A percentile compares a stretch with the other conserved stretches of the same genome.
Evolutionary conservation across 1,140 invertebrate species (phyloP).

Genomic region (Aporrectodea caliginosa): DNA sequence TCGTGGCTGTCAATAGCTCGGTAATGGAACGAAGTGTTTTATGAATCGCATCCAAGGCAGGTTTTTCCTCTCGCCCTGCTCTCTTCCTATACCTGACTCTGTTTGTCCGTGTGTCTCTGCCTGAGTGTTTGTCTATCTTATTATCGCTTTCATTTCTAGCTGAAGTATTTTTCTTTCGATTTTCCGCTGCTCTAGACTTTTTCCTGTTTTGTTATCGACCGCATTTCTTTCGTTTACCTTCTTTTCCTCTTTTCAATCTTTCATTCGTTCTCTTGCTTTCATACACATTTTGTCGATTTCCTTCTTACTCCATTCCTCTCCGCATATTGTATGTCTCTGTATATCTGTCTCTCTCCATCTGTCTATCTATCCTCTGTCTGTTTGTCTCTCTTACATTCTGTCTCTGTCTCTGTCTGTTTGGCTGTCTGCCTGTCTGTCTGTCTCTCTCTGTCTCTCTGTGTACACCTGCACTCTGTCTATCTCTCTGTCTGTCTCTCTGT

Average conservation of each 20-base stretch:
- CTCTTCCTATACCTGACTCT: not conserved
- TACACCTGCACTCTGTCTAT: slow-evolving; percentile 20
- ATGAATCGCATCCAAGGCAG: not conserved
- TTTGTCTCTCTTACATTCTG: not conserved
- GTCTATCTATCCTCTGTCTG: not conserved
- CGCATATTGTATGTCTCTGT: not conserved
- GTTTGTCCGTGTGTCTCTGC: not conserved
- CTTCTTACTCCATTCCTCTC: slow-evolving; percentile 1
- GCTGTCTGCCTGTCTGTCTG: slow-evolving; percentile 2
- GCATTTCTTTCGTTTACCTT: not conserved
- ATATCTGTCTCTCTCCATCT: not conserved
- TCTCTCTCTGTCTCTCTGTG: not conserved
- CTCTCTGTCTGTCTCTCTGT: slow-evolving; percentile 30
- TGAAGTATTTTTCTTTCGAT: not conserved
- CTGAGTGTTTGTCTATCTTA: too few relatives aligned
- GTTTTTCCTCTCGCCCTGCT: not conserved
- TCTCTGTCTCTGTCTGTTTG: not conserved
- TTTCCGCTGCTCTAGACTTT: not conserved
- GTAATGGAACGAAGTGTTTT: not conserved
- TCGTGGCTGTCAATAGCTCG: not conserved
- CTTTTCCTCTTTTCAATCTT: not conserved
- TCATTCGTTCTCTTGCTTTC: not conserved
- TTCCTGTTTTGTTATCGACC: not conserved
- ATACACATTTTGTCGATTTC: not conserved
- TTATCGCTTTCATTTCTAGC: not conserved